phyloP scores from a whole-genome alignment of 2,113 vertebrate genomes.

The Apodemus sylvaticus region DNA sequence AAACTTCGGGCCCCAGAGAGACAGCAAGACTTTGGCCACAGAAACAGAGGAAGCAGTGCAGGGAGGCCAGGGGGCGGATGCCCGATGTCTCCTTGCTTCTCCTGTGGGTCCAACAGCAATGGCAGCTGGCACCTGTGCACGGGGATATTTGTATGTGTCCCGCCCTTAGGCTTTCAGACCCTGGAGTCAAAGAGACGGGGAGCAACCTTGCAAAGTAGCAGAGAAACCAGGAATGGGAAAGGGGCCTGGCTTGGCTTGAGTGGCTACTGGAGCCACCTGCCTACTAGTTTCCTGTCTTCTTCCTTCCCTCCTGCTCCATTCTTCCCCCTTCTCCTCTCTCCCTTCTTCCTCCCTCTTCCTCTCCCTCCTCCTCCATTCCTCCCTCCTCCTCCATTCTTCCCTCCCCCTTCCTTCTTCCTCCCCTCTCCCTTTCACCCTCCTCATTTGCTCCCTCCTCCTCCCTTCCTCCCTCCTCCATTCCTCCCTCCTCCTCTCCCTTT shows the following conservation, averaged over 20 bases:
- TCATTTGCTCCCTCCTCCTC: background rate
- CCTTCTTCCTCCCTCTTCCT: too few relatives aligned
- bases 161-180: background rate
- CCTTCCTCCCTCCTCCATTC: too few relatives aligned
- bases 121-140: background rate
- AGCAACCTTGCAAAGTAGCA: background rate
- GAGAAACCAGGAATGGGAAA: background rate
- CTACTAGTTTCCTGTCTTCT: too few relatives aligned
- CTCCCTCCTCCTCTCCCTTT: background rate
- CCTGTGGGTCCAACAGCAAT: too few relatives aligned
- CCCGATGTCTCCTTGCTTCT: background rate
- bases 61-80: background rate
- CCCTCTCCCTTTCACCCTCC: too few relatives aligned
- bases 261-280: background rate
- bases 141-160: too few relatives aligned
- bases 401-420: too few relatives aligned
- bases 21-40: background rate
- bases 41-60: too few relatives aligned
- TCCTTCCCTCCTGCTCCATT: background rate
- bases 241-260: background rate
- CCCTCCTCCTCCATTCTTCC: too few relatives aligned
- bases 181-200: background rate
- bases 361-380: too few relatives aligned
- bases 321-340: too few relatives aligned
- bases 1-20: fast-evolving